Percentiles rank a stretch among this genome's conserved stretches.
Evolutionary conservation across 1,140 invertebrate species (phyloP).

Genomic region (Notospermus geniculatus): DNA sequence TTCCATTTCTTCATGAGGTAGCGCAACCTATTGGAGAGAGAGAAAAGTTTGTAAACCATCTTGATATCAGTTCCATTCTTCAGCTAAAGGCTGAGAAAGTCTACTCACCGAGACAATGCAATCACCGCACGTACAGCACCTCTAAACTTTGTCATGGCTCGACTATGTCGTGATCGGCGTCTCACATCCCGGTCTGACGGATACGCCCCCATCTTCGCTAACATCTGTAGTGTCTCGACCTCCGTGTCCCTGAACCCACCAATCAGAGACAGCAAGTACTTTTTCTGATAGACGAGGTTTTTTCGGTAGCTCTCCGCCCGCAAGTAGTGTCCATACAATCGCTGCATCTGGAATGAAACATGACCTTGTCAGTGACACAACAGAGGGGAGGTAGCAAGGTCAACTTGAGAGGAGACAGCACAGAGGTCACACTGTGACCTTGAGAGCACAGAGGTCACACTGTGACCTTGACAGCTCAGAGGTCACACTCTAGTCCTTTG

Average conservation of each 20-base stretch:
- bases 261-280: conserved; percentile 72
- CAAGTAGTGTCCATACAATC: conserved; percentile 73
- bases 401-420: no score
- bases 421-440: no score
- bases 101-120: conserved; percentile 62
- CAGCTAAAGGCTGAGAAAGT: no score
- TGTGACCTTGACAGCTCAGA: no score
- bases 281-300: conserved; percentile 80
- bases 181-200: conserved; percentile 26
- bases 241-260: conserved; percentile 65
- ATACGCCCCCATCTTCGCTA: conserved; percentile 47
- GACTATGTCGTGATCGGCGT: conserved; percentile 12
- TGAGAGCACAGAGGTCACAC: no score
- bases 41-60: no score
- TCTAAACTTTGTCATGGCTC: conserved; percentile 55
- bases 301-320: conserved; percentile 77
- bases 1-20: neutral
- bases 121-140: conserved; percentile 66
- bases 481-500: no score
- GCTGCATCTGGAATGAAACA: conserved; percentile 61
- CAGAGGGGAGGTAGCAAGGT: no score
- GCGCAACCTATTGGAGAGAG: neutral
- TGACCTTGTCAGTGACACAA: no score
- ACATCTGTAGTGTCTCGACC: conserved; percentile 45
- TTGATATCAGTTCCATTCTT: no score